A percentile compares a stretch with the other conserved stretches of the same genome.
phyloP scores from a whole-genome alignment of 1,140 invertebrate species.

The Manduca sexta region DNA sequence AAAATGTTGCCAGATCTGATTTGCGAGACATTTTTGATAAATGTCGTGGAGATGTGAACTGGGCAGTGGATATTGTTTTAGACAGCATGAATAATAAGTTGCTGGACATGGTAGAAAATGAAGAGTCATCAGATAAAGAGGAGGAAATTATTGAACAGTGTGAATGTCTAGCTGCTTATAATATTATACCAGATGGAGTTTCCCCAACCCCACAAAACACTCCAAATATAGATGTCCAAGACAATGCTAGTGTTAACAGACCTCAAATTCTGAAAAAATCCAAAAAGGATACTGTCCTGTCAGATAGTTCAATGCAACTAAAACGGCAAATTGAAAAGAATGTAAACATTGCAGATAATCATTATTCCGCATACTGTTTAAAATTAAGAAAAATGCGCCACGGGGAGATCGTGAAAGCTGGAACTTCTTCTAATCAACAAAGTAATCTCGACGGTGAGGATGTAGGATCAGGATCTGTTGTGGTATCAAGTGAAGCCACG shows the following conservation, averaged over 20 bases:
- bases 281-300: constrained; percentile 38
- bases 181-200: constrained; percentile 36
- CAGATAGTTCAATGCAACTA: constrained; percentile 50
- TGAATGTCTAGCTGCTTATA: constrained; percentile 40
- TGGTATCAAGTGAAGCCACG: not conserved
- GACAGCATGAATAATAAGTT: constrained; percentile 64
- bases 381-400: constrained; percentile 75
- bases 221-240: not conserved
- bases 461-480: not conserved
- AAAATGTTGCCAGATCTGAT: constrained; percentile 74
- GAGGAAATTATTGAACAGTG: constrained; percentile 32
- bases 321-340: constrained; percentile 76
- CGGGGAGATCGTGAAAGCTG: constrained; percentile 29
- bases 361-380: constrained; percentile 76
- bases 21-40: constrained; percentile 81
- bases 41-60: constrained; percentile 82
- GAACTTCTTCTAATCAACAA: constrained; percentile 5
- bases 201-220: constrained; percentile 6
- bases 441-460: not conserved
- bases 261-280: constrained; percentile 22
- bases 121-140: constrained; percentile 35
- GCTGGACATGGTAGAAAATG: constrained; percentile 19
- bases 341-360: constrained; percentile 74
- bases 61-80: constrained; percentile 82
- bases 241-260: not conserved